Conservation (phyloP, 2,888 invertebrate species). For the Nemotelus pantherinus region DNA sequence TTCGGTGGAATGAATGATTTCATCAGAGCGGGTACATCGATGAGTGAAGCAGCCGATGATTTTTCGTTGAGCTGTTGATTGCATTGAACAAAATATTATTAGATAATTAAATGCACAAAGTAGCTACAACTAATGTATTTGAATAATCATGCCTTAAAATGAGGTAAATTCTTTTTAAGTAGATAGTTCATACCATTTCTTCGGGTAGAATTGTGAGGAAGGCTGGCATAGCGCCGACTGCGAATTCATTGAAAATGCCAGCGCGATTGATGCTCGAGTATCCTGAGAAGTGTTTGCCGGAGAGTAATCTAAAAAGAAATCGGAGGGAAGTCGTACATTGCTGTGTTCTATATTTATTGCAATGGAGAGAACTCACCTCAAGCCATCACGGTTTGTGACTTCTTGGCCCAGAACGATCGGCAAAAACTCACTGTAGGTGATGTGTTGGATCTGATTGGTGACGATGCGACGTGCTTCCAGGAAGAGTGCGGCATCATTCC, state of each 20-base stretch:
- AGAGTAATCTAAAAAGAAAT: constrained; percentile 68
- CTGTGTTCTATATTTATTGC: too few species aligned
- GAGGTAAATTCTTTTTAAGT: neutral
- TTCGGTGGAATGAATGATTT: constrained; percentile 60
- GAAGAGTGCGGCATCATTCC: constrained; percentile 82
- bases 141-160: neutral
- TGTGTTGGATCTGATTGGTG: constrained; percentile 83
- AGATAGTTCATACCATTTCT: constrained; percentile 68
- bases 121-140: neutral
- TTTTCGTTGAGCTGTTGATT: constrained; percentile 69
- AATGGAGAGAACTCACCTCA: constrained; percentile 67
- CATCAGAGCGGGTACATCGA: constrained; percentile 71
- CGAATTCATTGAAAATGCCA: constrained; percentile 81
- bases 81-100: neutral
- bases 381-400: constrained; percentile 61
- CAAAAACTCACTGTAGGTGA: constrained; percentile 84
- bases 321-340: too few species aligned
- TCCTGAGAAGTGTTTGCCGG: constrained; percentile 78
- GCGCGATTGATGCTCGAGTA: constrained; percentile 85
- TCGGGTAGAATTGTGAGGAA: constrained; percentile 80
- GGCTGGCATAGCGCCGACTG: constrained; percentile 77
- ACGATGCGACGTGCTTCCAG: constrained; percentile 79
- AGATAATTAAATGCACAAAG: neutral
- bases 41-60: constrained; percentile 70
- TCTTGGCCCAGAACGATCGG: constrained; percentile 76